Conservation (phyloP, 1,140 invertebrate species). For the Vollenhovia emeryi region DNA sequence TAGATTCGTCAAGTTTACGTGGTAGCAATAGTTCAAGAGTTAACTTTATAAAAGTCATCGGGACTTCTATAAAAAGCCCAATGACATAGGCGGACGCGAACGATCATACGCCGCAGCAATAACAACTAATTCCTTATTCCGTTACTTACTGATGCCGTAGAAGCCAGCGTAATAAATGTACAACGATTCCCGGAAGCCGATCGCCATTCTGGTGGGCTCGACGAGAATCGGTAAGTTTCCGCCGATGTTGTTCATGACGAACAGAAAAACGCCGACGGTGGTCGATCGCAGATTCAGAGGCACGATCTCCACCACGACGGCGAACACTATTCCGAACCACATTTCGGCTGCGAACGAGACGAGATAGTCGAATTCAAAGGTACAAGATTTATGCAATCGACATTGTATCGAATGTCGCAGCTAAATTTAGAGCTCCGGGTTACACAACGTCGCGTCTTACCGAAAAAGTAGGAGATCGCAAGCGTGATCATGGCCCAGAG, state of each 20-base stretch:
- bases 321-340: conserved; percentile 97
- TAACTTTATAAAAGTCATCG: background rate
- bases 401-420: background rate
- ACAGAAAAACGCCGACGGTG: conserved; percentile 93
- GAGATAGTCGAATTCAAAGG: background rate
- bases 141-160: conserved; percentile 92
- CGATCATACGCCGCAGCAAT: background rate
- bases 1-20: background rate
- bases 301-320: conserved; percentile 95
- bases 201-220: conserved; percentile 92
- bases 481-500: conserved; percentile 94
- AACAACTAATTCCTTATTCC: background rate
- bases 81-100: background rate
- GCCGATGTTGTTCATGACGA: conserved; percentile 97
- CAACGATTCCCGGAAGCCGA: conserved; percentile 93
- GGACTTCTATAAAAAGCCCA: background rate
- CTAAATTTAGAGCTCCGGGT: background rate
- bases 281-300: conserved; percentile 92
- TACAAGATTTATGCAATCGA: background rate
- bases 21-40: background rate
- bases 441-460: conserved; percentile 83
- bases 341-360: conserved; percentile 90
- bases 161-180: conserved; percentile 95
- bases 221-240: conserved; percentile 96
- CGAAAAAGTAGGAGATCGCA: conserved; percentile 94